A percentile compares a stretch with the other conserved stretches of the same genome.
Conservation (phyloP, 2,888 invertebrate genomes). For the Drosophila bunnanda region DNA sequence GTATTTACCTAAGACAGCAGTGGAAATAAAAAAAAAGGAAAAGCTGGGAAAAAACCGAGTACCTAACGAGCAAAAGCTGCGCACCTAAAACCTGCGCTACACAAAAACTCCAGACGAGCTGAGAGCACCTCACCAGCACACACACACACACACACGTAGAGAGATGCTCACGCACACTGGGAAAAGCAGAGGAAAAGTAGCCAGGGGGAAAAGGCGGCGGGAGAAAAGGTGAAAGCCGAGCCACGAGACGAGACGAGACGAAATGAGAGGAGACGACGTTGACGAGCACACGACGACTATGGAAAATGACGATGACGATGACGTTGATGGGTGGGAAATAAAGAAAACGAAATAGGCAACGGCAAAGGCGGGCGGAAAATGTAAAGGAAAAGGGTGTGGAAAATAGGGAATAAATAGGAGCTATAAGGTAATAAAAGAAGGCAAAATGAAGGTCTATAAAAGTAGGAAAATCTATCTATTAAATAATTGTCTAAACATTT, state of each 20-base stretch:
- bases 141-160: constrained; percentile 45
- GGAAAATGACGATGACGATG: constrained; percentile 36
- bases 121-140: constrained; percentile 65
- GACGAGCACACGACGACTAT: constrained; percentile 53
- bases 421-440: constrained; percentile 4
- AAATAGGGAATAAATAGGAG: constrained; percentile 17
- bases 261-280: constrained; percentile 64
- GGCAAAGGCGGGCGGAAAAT: background rate
- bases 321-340: constrained; percentile 39
- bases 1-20: constrained; percentile 47
- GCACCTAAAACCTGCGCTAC: constrained; percentile 50
- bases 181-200: constrained; percentile 27
- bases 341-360: constrained; percentile 17
- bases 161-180: constrained; percentile 49
- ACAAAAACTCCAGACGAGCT: constrained; percentile 53
- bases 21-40: constrained; percentile 47
- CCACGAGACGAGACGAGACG: constrained; percentile 49
- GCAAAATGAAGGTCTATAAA: background rate
- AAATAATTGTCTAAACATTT: constrained; percentile 1
- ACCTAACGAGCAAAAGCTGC: constrained; percentile 72
- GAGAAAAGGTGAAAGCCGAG: constrained; percentile 72
- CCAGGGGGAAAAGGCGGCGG: constrained; percentile 38
- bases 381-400: constrained; percentile 11
- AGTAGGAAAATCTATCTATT: constrained; percentile 6
- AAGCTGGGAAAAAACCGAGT: constrained; percentile 50